These are phyloP conservation scores for Takifugu rubripes DNA, from an alignment of 2,797 vertebrate species.

Conservation along the genomic window DNA sequence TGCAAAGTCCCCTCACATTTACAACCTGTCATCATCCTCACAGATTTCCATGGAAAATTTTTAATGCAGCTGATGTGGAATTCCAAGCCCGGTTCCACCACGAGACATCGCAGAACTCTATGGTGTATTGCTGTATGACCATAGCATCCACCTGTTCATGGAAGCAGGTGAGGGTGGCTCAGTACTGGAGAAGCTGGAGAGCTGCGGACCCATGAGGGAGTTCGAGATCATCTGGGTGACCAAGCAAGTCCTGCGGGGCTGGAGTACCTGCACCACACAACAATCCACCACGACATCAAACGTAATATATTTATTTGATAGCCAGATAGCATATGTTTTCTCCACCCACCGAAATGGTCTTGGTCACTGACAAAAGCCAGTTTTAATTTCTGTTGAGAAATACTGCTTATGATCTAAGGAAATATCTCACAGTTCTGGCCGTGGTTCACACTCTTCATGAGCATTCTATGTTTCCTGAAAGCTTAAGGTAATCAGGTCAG, in stretches of 20 bases:
- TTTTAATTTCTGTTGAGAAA: too few species aligned
- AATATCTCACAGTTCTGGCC: not conserved
- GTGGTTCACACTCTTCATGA: not conserved
- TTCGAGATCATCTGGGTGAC: conserved; percentile 98
- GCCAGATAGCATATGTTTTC: too few species aligned
- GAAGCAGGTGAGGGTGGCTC: conserved; percentile 96
- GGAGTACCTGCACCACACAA: conserved; percentile 92
- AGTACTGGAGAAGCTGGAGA: conserved; percentile 93
- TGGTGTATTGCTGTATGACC: conserved; percentile 85
- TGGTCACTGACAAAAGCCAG: too few species aligned
- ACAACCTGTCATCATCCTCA: not conserved
- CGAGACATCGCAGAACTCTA: conserved; percentile 94
- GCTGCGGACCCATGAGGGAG: conserved; percentile 95
- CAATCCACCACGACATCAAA: conserved; percentile 97
- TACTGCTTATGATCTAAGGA: conserved; percentile 26
- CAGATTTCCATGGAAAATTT: conserved; percentile 92
- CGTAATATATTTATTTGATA: conserved; percentile 66
- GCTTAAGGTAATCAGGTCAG: not conserved
- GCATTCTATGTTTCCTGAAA: too few species aligned
- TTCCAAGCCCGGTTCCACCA: conserved; percentile 93
- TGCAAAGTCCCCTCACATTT: not conserved
- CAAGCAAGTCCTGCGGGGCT: conserved; percentile 90
- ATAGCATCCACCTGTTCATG: conserved; percentile 92
- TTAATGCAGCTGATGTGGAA: conserved; percentile 92
- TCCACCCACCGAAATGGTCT: too few species aligned